A percentile compares a stretch with the other conserved stretches of the same genome.
Conservation (phyloP, 35 echinoderm and acorn worm species). For the Holothuria glaberrima region DNA sequence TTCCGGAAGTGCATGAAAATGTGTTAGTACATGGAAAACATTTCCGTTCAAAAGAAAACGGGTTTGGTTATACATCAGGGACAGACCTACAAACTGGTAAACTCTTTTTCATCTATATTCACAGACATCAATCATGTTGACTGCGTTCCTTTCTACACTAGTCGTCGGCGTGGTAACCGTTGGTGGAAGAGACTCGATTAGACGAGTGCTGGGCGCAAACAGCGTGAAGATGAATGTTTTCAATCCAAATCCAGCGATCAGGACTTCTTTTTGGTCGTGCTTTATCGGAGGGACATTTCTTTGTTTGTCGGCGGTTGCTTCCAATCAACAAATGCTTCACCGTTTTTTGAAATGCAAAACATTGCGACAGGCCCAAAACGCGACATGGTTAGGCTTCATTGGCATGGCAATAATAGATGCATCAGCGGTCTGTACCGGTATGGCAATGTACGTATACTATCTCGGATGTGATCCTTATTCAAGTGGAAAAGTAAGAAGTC, state of each 20-base stretch:
- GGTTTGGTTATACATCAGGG: too few relatives aligned
- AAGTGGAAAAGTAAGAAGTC: slow-evolving; percentile 16
- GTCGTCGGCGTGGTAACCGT: slow-evolving; percentile 12
- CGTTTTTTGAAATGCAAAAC: slow-evolving; percentile 56
- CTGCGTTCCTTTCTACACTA: slow-evolving; percentile 33
- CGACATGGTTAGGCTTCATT: slow-evolving; percentile 32
- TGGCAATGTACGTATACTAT: slow-evolving; percentile 57
- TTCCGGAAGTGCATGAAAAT: too few relatives aligned
- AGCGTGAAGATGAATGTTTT: neutral
- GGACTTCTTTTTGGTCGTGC: slow-evolving; percentile 49
- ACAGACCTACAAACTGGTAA: too few relatives aligned
- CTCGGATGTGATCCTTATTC: slow-evolving; percentile 50
- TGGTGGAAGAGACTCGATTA: slow-evolving; percentile 8
- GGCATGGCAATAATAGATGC: slow-evolving; percentile 35
- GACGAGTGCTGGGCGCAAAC: neutral
- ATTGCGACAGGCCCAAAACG: slow-evolving; percentile 45
- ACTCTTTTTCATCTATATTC: neutral
- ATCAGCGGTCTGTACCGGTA: slow-evolving; percentile 17
- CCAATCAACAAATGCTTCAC: slow-evolving; percentile 56
- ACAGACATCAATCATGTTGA: slow-evolving; percentile 52
- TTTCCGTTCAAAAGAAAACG: too few relatives aligned
- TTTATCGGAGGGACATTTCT: slow-evolving; percentile 52
- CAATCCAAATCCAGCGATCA: slow-evolving; percentile 38
- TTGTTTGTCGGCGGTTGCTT: neutral
- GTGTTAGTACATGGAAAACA: too few relatives aligned